Conservation (phyloP, 2,113 vertebrate species). For the Chaenocephalus aceratus region DNA sequence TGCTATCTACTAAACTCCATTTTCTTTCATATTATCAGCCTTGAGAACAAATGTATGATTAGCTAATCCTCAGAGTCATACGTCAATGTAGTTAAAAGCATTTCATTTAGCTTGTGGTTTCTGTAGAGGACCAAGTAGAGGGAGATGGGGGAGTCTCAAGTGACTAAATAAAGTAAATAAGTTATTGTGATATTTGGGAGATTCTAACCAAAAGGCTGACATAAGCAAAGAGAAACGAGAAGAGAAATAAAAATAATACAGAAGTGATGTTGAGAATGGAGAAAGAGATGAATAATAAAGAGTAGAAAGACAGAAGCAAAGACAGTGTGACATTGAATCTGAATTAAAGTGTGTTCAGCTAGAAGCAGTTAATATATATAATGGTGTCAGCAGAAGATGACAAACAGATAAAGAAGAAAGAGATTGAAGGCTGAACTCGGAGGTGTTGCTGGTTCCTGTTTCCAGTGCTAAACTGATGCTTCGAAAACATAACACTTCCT, state of each 20-base stretch:
- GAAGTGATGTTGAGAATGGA: not conserved
- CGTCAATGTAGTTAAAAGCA: not conserved
- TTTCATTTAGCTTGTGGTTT: not conserved
- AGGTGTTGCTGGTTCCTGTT: slow-evolving; percentile 63
- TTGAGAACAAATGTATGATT: not conserved
- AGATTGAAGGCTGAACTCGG: not conserved
- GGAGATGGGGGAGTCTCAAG: not conserved
- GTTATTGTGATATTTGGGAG: not conserved
- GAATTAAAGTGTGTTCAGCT: not conserved
- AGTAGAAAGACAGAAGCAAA: not conserved
- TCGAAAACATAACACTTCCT: slow-evolving; percentile 65
- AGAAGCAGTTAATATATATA: not conserved
- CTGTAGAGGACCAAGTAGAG: not conserved
- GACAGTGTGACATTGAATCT: no score
- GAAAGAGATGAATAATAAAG: not conserved
- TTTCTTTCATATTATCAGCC: no score
- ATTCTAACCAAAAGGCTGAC: not conserved
- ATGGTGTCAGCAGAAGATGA: slow-evolving; percentile 6
- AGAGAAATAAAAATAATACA: not conserved
- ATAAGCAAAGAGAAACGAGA: not conserved
- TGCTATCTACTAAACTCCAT: no score
- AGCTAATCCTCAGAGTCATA: not conserved
- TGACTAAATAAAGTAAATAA: not conserved
- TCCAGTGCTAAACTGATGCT: slow-evolving; percentile 27
- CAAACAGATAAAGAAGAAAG: slow-evolving; percentile 17